Percentiles rank a stretch among this genome's conserved stretches.
Conservation (phyloP, 2,797 vertebrate genomes). For the Tenualosa ilisha region DNA sequence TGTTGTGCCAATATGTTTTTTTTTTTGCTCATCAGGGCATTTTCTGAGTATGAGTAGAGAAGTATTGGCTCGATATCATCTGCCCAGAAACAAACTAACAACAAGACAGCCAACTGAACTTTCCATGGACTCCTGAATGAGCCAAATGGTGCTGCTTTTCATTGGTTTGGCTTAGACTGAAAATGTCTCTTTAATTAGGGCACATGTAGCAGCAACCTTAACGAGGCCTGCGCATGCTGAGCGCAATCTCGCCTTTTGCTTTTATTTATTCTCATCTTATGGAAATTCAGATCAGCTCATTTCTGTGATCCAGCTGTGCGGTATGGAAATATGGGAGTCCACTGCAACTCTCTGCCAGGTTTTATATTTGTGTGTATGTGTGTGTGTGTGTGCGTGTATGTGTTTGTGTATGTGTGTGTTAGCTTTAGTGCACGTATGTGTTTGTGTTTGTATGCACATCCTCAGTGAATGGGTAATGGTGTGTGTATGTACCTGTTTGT, state of each 20-base stretch:
- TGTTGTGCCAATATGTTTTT: background rate
- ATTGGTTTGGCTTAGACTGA: constrained; percentile 28
- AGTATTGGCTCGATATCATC: too few species aligned
- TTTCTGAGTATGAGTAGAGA: background rate
- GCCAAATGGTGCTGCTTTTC: background rate
- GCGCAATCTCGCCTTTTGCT: background rate
- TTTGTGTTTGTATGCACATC: background rate
- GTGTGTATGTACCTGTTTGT: background rate
- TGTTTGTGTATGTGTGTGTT: background rate
- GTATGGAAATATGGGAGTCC: background rate
- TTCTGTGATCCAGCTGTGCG: background rate
- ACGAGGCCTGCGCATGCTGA: background rate
- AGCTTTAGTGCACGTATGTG: too few species aligned
- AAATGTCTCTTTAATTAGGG: constrained; percentile 14
- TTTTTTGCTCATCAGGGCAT: background rate
- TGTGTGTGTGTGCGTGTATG: background rate
- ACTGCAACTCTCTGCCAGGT: background rate
- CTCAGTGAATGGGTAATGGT: background rate
- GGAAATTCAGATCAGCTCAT: background rate
- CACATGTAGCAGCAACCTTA: background rate
- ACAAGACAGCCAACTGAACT: constrained; percentile 23
- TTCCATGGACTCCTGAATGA: constrained; percentile 32
- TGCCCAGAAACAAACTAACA: constrained; percentile 36
- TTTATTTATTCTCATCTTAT: constrained; percentile 1
- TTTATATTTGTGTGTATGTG: background rate